Base-by-base conservation (phyloP, 2,888 invertebrate species). In the Heliconius erato region DNA sequence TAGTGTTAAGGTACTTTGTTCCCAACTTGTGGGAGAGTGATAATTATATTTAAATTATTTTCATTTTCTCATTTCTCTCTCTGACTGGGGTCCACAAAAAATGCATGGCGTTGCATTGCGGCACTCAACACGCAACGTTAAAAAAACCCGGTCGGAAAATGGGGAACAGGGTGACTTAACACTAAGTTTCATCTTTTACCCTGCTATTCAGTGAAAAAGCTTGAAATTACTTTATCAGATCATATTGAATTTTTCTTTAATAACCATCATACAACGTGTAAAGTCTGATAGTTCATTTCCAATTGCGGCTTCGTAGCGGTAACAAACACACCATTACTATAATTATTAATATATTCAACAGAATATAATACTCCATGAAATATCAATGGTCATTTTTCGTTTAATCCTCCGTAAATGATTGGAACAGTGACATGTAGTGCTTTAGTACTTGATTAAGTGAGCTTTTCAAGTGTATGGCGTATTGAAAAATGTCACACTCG, bases 401-500 rank as follows among this genome's bases (percentile, higher is more conserved):
- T 59, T 35, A 59, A 74, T 35, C 35, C 59, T 9, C 7, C 35
- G 14, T 74, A 59, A 74, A 59, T 74, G 32, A 59, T 74, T 74
- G 59, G 59, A n/a, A 35, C 35, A 74, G 35, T 32, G 59, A 89
- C 90, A 91, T 92, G 85, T 86, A 83, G 86, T 93, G 89, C 93
- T 92, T 94, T 94, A 92, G 91, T 92, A 93, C 91, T 94, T 94
- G 94, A 94, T 94, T 94, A 94, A 94, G 91, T 92, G 92, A 91
- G 90, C 91, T 92, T 94, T 93, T 92, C 93, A 94, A 93, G 93
- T 91, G 35, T 59, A 23, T 76, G 59, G 32, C 9, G 14, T 35
- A 76, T 74, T 35, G 59, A 59, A 74, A 32, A 35, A 32, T 0
- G 9, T 69, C 40, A 19, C 54, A 35, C 3, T 14, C 16, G 35